Percentiles rank a stretch among this genome's conserved stretches.
Conservation (phyloP, 2,888 invertebrate genomes). For the Sacculina carcini region DNA sequence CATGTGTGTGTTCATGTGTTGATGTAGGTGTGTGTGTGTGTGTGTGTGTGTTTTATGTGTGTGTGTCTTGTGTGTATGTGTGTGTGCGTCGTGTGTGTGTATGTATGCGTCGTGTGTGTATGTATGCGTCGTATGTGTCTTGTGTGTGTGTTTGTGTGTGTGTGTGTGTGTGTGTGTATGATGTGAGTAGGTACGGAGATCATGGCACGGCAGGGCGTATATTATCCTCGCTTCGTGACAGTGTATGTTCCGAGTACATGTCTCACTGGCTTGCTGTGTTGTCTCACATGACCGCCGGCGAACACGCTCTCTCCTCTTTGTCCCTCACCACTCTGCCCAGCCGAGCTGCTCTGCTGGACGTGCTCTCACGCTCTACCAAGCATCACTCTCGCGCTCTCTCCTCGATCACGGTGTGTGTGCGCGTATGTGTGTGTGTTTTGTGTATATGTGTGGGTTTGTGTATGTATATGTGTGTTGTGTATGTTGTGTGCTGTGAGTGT, state of each 20-base stretch:
- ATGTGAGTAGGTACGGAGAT: not conserved
- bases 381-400: constrained; percentile 34
- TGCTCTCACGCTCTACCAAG: constrained; percentile 21
- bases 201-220: constrained; percentile 6
- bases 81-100: no score
- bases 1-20: not conserved
- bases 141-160: constrained; percentile 2
- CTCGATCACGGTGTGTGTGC: not conserved
- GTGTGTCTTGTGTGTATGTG: no score
- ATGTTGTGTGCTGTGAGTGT: no score
- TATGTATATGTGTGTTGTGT: no score
- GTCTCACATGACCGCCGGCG: constrained; percentile 10
- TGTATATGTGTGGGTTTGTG: no score
- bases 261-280: constrained; percentile 12
- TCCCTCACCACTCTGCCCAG: constrained; percentile 9
- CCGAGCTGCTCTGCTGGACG: constrained; percentile 8
- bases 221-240: constrained; percentile 8
- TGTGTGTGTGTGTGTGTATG: constrained; percentile 5
- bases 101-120: not conserved
- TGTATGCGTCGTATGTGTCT: not conserved
- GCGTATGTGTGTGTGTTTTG: not conserved
- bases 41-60: not conserved
- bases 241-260: constrained; percentile 12
- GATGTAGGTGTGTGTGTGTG: not conserved
- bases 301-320: constrained; percentile 7